Evolutionary conservation across 2,797 vertebrate species (phyloP), one percentile per base, ranked within the genome.

Genomic region (Phataginus tricuspis): DNA sequence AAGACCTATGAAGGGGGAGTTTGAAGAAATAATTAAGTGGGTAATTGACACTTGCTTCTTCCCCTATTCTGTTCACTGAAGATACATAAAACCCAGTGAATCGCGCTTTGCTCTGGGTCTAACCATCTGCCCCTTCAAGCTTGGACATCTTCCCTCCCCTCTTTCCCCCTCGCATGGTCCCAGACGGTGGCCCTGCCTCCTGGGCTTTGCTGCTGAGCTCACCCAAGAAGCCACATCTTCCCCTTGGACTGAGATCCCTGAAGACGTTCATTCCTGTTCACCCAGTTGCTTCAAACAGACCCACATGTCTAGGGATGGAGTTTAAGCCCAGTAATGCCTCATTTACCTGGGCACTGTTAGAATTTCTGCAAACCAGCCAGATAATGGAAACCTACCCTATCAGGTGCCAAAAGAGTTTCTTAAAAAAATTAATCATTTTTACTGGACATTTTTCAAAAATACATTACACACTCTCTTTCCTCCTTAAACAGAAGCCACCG

Each of bases 1-100:
- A 42, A 57, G 61, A 37, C 71, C 49, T 64, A 31, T 3, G 66
- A 84, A 89, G 90, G 79, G 12, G 84, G 55, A 31, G 59, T 49
- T 93, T 82, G 64, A 66, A 92, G 79, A 93, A 96, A 88, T 87
- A 85, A 96, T 96, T 92, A 95, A 92, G 82, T 59, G 82, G 55
- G 23, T 64, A 91, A 95, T 93, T 84, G 95, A 94, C 63, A 25
- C 68, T 86, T 78, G 74, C 14, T 59, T 64, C 42, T 95, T 94
- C 87, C 96, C 88, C 51, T 25, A 27, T 92, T 96, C 78, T 85
- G 71, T 59, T 94, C 92, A 93, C 82, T 42, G 66, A 94, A 91
- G 79, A 80, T 29, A 71, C n/a, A 78, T 91, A 84, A 95, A 97
- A 86, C n/a, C n/a, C 85, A 92, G 72, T 89, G 96, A 95, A 37